Conservation (phyloP, 2,797 vertebrate species). For the Gallinago solitaria region DNA sequence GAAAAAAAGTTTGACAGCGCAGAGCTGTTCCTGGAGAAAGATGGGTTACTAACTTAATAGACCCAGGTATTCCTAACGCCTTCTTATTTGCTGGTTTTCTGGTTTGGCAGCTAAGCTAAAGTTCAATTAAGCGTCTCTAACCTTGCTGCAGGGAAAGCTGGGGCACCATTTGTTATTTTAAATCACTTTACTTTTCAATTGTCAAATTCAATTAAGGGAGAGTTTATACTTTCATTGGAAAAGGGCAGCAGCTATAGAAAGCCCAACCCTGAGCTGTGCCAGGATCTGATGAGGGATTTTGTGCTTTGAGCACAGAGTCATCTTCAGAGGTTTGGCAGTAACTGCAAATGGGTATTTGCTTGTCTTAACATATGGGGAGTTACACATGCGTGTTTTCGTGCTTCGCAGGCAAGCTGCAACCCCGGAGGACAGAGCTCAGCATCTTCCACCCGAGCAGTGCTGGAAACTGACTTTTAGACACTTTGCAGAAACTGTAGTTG, state of each 20-base stretch:
- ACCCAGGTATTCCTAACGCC: not conserved
- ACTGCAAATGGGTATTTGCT: not conserved
- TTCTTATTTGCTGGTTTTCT: not conserved
- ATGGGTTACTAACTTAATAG: not conserved
- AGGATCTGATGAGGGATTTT: not conserved
- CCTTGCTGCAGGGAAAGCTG: slow-evolving; percentile 52
- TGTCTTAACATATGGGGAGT: not conserved
- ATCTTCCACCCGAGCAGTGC: not conserved
- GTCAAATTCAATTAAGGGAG: slow-evolving; percentile 64
- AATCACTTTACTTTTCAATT: slow-evolving; percentile 67
- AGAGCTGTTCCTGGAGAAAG: not conserved
- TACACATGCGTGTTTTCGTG: not conserved
- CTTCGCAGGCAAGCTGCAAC: not conserved
- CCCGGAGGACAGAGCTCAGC: not conserved
- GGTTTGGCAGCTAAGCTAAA: slow-evolving; percentile 49
- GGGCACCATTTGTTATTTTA: slow-evolving; percentile 66
- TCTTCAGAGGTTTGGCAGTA: not conserved
- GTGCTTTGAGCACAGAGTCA: not conserved
- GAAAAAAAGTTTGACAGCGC: not conserved
- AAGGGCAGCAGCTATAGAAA: not conserved
- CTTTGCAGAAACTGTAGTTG: not conserved
- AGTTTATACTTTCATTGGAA: slow-evolving; percentile 37
- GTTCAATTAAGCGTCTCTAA: slow-evolving; percentile 45
- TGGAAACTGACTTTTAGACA: not conserved
- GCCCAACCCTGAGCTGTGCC: not conserved